Base-by-base conservation (phyloP, 2,888 invertebrate genomes). In the Dynastes maya region DNA sequence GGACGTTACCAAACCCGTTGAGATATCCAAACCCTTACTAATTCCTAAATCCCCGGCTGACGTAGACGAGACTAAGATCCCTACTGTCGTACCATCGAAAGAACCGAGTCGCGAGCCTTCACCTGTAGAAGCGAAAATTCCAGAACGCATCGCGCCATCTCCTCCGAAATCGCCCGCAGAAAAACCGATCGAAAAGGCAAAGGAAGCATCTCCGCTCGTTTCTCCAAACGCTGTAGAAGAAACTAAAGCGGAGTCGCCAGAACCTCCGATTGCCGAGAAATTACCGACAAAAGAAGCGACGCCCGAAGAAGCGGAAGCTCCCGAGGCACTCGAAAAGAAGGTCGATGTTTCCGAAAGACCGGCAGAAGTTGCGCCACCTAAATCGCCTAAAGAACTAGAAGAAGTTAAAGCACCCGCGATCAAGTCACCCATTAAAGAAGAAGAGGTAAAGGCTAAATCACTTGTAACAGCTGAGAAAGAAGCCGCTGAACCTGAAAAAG, bases 371-470 rank as follows among this genome's bases (percentile, higher is more conserved):
- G 27, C 45, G 2, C n/a, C 16, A 0, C 13, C 65, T 27, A n/a
- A 65, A 32, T 16, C 16, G 16, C 16, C 11, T 11, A 32, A 76
- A 58, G 77, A 75, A 45, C 9, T 6, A 61, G 49, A 29, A 13
- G 6, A 45, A 64, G 37, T 0, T 3, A 58, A 76, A 67, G 11
- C 1, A 45, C 6, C 40, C 40, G 40, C 40, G 8, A 1, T 29
- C 45, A 16, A 53, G 16, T 6, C 61, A 27, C n/a, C 72, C 9
- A 63, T 51, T 51, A 16, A 49, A 13, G 11, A 13, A 6, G 63
- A 53, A 27, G 68, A 76, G 16, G 29, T 65, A 2, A 53, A 78
- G n/a, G 29, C 77, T 13, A 64, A 51, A 13, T 65, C 55, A n/a
- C 75, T 0, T 16, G 16, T 11, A 37, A 68, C 67, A 37, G 16